Percentiles rank a stretch among this genome's conserved stretches.
Conservation (phyloP, 2,888 invertebrate species). For the Callyntrura sp. region DNA sequence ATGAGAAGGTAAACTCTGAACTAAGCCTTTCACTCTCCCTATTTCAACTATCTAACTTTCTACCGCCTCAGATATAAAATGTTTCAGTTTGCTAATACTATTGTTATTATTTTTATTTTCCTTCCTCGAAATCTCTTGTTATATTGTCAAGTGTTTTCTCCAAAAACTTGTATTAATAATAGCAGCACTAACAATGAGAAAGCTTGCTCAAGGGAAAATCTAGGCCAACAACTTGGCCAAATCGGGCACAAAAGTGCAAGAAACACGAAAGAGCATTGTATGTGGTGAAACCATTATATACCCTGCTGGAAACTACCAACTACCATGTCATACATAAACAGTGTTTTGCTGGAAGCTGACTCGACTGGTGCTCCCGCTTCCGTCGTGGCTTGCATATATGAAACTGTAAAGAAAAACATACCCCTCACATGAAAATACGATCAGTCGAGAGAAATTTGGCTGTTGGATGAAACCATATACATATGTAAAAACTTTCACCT, state of each 20-base stretch:
- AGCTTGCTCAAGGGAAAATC: slow-evolving; percentile 24
- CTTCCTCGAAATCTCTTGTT: not conserved
- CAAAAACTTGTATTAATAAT: not conserved
- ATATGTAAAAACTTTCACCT: not conserved
- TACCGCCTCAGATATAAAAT: not conserved
- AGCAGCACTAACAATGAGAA: slow-evolving; percentile 6
- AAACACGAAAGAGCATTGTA: not conserved
- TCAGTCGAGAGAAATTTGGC: not conserved
- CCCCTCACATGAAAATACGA: not conserved
- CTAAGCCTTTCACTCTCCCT: not conserved
- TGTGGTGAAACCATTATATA: not conserved
- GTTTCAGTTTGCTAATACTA: not conserved
- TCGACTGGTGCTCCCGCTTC: slow-evolving; percentile 31
- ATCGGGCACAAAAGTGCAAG: slow-evolving; percentile 53
- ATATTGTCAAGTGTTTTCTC: slow-evolving; percentile 24
- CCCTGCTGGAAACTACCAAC: not conserved
- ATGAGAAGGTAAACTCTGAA: not conserved
- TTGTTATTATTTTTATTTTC: slow-evolving; percentile 7
- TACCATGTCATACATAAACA: not conserved
- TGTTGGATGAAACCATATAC: not conserved
- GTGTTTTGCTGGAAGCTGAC: not conserved
- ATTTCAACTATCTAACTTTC: not conserved
- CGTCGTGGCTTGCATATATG: slow-evolving; percentile 11
- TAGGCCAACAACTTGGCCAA: slow-evolving; percentile 57
- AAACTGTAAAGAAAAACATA: not conserved